Percentiles rank a stretch among this genome's conserved stretches.
Evolutionary conservation across 2,888 invertebrate species (phyloP).

Genomic region (Willowsia nigromaculata): DNA sequence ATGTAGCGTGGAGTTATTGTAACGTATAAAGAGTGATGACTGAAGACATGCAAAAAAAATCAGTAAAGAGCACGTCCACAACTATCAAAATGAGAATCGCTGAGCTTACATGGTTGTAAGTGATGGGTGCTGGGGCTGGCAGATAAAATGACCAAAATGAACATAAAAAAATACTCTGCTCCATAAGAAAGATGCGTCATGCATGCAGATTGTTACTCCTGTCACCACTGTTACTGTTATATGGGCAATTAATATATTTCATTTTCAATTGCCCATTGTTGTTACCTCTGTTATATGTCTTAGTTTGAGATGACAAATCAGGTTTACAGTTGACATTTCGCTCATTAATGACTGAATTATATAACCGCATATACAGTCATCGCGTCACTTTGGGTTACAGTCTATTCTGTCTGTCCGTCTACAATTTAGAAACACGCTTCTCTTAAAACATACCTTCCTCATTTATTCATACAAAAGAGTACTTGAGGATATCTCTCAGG

Average conservation of each 20-base stretch:
- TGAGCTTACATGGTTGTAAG: not conserved
- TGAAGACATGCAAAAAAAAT: slow-evolving; percentile 21
- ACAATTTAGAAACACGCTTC: too few species aligned
- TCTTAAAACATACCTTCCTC: too few species aligned
- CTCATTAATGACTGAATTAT: too few species aligned
- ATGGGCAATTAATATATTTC: not conserved
- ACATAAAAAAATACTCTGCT: not conserved
- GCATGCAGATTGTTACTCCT: not conserved
- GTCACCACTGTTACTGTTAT: not conserved
- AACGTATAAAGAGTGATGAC: not conserved
- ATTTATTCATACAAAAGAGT: too few species aligned
- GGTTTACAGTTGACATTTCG: not conserved
- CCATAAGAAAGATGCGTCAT: not conserved
- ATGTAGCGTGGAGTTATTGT: not conserved
- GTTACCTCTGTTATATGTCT: not conserved
- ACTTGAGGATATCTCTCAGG: too few species aligned
- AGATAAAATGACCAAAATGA: not conserved
- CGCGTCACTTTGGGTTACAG: too few species aligned
- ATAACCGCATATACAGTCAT: too few species aligned
- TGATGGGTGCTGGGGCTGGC: not conserved
- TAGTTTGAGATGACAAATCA: too few species aligned
- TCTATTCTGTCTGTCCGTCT: too few species aligned
- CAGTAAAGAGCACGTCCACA: not conserved
- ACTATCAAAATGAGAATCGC: not conserved
- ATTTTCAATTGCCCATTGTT: not conserved